phyloP scores from a whole-genome alignment of 2,797 vertebrate species.

The Chiloscyllium punctatum region DNA sequence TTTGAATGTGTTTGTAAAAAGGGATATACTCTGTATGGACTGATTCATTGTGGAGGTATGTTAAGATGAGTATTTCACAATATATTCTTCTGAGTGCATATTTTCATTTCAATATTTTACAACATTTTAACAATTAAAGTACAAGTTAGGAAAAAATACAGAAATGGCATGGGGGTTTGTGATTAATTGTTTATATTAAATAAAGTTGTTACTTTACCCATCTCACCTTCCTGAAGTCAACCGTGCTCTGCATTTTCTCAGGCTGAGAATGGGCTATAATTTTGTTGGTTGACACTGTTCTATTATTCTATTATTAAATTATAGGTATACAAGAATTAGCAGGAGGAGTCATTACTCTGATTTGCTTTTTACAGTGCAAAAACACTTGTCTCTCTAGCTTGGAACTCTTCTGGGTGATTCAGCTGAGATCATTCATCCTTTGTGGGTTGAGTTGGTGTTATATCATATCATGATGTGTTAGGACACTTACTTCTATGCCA shows the following conservation, averaged over 20 bases:
- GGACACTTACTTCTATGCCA: background rate
- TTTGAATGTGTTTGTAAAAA: slow-evolving; percentile 85
- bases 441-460: background rate
- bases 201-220: background rate
- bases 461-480: background rate
- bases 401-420: background rate
- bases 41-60: slow-evolving; percentile 91
- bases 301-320: background rate
- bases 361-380: background rate
- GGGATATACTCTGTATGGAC: slow-evolving; percentile 86
- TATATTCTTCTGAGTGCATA: background rate
- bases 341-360: background rate
- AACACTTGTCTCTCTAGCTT: background rate
- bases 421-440: background rate
- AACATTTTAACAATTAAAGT: background rate
- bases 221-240: background rate
- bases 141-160: background rate
- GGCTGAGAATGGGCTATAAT: background rate
- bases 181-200: background rate
- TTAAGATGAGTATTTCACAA: background rate
- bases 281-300: background rate
- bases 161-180: background rate
- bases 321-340: background rate
- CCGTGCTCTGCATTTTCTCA: background rate
- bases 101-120: background rate